Conservation (phyloP, 2,113 vertebrate species). For the Lophochroa leadbeateri region DNA sequence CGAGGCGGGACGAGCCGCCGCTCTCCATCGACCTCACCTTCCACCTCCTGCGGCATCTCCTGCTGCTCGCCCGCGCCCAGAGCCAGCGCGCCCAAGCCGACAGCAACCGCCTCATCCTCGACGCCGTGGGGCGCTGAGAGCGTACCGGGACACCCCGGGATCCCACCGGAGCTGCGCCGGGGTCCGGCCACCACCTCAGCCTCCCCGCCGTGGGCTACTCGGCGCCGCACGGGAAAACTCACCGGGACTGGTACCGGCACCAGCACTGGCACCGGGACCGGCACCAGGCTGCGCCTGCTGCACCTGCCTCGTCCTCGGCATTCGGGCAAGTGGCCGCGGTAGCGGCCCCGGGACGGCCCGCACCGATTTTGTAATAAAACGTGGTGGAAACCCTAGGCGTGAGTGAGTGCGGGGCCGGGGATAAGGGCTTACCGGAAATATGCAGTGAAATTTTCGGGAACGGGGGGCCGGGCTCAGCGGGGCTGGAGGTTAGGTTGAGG, state of each 20-base stretch:
- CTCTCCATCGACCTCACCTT: slow-evolving; percentile 95
- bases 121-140: slow-evolving; percentile 88
- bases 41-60: slow-evolving; percentile 91
- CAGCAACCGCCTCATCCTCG: slow-evolving; percentile 87
- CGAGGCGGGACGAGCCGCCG: slow-evolving; percentile 83
- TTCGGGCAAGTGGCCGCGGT: not conserved
- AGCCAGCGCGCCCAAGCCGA: slow-evolving; percentile 86
- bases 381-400: slow-evolving; percentile 24
- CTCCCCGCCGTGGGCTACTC: rapidly evolving
- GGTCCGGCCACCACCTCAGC: not conserved
- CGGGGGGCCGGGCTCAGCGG: not conserved
- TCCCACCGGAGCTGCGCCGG: not conserved
- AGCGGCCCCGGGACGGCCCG: not conserved
- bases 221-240: not conserved
- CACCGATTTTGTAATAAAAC: slow-evolving; percentile 71
- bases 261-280: not conserved
- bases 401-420: not conserved
- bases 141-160: no score
- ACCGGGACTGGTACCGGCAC: slow-evolving; percentile 2
- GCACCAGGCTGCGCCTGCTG: slow-evolving; percentile 75
- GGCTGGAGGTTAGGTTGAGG: not conserved
- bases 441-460: not conserved
- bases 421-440: not conserved
- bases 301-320: slow-evolving; percentile 71
- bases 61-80: slow-evolving; percentile 86